A percentile compares a stretch with the other conserved stretches of the same genome.
Conservation (phyloP, 2,888 invertebrate genomes). For the Portevinia maculata region DNA sequence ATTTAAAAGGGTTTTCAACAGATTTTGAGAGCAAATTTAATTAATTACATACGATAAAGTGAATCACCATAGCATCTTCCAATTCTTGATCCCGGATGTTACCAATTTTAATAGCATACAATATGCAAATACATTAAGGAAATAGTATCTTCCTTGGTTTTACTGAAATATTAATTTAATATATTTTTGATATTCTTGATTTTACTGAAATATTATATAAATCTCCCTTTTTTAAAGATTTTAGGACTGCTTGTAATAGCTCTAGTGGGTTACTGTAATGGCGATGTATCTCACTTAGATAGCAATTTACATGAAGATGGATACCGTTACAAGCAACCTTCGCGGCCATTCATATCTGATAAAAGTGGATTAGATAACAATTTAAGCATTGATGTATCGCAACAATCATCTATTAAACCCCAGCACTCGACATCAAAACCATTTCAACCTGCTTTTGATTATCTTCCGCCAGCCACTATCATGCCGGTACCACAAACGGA, state of each 20-base stretch:
- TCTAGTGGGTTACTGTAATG: slow-evolving; percentile 76
- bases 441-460: slow-evolving; percentile 64
- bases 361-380: slow-evolving; percentile 69
- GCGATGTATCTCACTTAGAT: slow-evolving; percentile 82
- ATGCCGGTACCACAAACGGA: slow-evolving; percentile 57
- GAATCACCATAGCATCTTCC: background rate
- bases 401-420: slow-evolving; percentile 36
- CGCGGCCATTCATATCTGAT: slow-evolving; percentile 80
- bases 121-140: too few species aligned
- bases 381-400: slow-evolving; percentile 71
- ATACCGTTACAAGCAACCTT: slow-evolving; percentile 81
- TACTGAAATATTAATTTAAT: too few species aligned
- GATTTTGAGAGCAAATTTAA: slow-evolving; percentile 1
- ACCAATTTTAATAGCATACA: too few species aligned
- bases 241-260: slow-evolving; percentile 77
- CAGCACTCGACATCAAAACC: slow-evolving; percentile 70
- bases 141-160: too few species aligned
- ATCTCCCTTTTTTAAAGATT: too few species aligned
- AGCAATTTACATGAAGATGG: slow-evolving; percentile 81
- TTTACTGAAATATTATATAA: background rate
- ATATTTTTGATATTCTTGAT: background rate
- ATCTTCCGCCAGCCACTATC: slow-evolving; percentile 48
- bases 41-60: slow-evolving; percentile 14
- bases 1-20: background rate
- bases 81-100: too few species aligned